Conservation (phyloP, 2,888 invertebrate genomes). For the Caenorhabditis virilis region DNA sequence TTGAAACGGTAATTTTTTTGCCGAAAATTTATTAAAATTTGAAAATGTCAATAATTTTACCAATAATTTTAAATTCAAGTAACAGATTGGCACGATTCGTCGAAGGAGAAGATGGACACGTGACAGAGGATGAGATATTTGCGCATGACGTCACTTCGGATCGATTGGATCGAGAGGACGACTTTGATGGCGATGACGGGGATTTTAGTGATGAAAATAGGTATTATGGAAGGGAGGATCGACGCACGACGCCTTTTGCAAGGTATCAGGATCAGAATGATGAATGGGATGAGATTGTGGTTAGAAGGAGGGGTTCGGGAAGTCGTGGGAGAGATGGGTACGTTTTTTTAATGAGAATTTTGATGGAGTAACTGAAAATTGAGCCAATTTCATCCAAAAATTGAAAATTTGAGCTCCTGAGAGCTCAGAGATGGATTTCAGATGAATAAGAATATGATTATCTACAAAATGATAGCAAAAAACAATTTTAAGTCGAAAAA, state of each 20-base stretch:
- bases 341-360: neutral
- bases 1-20: too few species aligned
- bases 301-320: slow-evolving; percentile 8
- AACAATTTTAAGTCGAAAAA: too few species aligned
- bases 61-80: slow-evolving; percentile 15
- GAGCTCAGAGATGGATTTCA: too few species aligned
- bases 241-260: too few species aligned
- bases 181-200: neutral
- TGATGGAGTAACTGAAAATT: too few species aligned
- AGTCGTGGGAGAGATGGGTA: neutral
- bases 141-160: slow-evolving; percentile 36
- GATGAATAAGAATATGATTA: too few species aligned
- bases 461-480: too few species aligned
- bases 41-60: neutral
- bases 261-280: slow-evolving; percentile 11
- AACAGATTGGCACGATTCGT: slow-evolving; percentile 47
- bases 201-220: slow-evolving; percentile 1
- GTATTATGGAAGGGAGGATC: neutral
- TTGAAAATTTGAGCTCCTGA: neutral
- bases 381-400: too few species aligned
- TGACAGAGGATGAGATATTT: slow-evolving; percentile 39
- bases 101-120: slow-evolving; percentile 45
- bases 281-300: slow-evolving; percentile 31
- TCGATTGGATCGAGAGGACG: slow-evolving; percentile 8
- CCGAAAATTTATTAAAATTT: neutral